Base-by-base conservation (phyloP, 2,797 vertebrate species). In the Champsocephalus gunnari region DNA sequence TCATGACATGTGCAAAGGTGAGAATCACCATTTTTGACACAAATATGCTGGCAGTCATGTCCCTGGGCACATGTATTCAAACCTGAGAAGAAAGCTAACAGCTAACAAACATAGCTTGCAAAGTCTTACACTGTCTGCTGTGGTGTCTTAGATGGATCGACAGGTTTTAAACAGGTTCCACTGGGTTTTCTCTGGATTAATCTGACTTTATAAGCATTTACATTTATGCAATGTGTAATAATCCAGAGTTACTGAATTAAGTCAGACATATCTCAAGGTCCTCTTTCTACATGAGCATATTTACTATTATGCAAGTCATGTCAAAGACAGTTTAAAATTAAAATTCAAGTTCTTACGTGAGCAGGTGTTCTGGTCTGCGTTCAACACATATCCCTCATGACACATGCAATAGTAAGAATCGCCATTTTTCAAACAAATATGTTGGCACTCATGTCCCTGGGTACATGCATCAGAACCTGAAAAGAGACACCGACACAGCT, bases 11-110 rank as follows among this genome's bases (percentile, higher is more conserved):
- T 84, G 2, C 96, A 96, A 51, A 86, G 66, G 3, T 89, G 88
- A 47, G 77, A 89, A 9, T 87, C 87, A 0, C 43, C 77, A 4
- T 64, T 88, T 0, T 80, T 90, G 73, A 92, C 77, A 3, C 94
- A 96, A 53, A 94, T 19, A 45, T 95, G 95, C 66, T 95, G 87
- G 4, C 94, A 96, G 49, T 90, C 79, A 0, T 95, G 93, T 58
- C 86, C 88, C 0, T 85, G 75, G 0, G 72, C 75, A 58, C 95
- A 96, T 56, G 47, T 6, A 66, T 92, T 88, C 43, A 32, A 8
- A 69, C 83, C 92, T 94, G 83, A 32, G 68, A 79, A 63, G 13
- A 82, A 21, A 80, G 65, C 66, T 67, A 19, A 78, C 17, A 59
- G n/a, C 48, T 66, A 63, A 60, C 17, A 38, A 17, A n/a, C 53